Evolutionary conservation across 2,797 vertebrate species (phyloP).

Genomic region (Enteromius treurensis): DNA sequence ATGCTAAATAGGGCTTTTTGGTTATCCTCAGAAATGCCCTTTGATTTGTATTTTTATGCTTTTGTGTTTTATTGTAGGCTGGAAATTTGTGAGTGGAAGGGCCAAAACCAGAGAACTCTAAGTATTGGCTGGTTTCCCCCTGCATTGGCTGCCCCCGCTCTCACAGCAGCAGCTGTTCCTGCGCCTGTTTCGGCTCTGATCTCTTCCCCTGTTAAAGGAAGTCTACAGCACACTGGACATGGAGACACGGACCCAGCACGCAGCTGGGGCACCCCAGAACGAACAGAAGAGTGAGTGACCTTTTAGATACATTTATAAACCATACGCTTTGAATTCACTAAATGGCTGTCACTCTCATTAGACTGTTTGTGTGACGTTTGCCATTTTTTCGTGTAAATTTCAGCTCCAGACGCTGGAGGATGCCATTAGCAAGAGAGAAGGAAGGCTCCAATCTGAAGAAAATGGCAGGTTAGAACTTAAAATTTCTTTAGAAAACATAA

Average conservation of each 20-base stretch:
- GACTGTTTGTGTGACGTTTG: constrained; percentile 5
- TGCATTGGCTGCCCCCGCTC: constrained; percentile 58
- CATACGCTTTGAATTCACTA: constrained; percentile 18
- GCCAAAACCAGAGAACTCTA: constrained; percentile 86
- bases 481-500: not conserved
- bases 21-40: not conserved
- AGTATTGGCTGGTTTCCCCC: constrained; percentile 81
- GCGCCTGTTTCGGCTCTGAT: constrained; percentile 55
- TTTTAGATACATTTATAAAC: constrained; percentile 14
- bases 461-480: constrained; percentile 75
- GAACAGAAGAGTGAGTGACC: constrained; percentile 73
- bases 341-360: not conserved
- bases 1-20: not conserved
- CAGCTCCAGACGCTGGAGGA: constrained; percentile 65
- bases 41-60: not conserved
- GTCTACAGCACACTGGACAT: constrained; percentile 74
- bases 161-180: constrained; percentile 28
- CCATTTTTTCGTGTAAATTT: constrained; percentile 36
- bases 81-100: constrained; percentile 83
- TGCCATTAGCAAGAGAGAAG: constrained; percentile 60
- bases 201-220: constrained; percentile 75
- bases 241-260: constrained; percentile 71
- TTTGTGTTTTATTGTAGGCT: constrained; percentile 68
- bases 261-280: constrained; percentile 71
- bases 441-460: constrained; percentile 74